Evolutionary conservation across 2,888 invertebrate species (phyloP), one percentile per base, ranked within the genome.

Genomic region (Pristionchus japonicus): DNA sequence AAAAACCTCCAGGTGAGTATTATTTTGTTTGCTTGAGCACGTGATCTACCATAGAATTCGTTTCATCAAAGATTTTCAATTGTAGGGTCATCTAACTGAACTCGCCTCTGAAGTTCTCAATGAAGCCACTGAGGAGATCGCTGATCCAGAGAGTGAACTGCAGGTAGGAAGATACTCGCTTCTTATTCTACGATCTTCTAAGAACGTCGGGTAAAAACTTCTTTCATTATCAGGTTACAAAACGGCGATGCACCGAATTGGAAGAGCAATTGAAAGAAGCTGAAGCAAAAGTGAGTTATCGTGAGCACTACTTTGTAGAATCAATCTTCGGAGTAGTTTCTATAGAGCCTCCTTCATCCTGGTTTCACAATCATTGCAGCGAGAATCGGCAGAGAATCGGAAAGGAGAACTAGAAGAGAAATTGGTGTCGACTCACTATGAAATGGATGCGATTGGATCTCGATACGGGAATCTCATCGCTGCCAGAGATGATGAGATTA

Each of bases 41-140:
- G 77, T 77, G 77, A 47, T 34, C 37, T 23, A 80, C 34, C 70
- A 17, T 34, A 70, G 6, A 31, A 0, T 67, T 11, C 11, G 3
- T 67, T 31, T 15, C 34, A 34, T 77, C 20, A 43, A 27, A 9
- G 1, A 34, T 57, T 34, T 23, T n/a, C 20, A 13, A 13, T 40
- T 93, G n/a, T 90, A 93, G 90, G 93, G 92, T 20, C 93, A 93
- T 83, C 87, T 93, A 15, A 90, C 90, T 17, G 93, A 93, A 80
- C 87, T 93, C 34, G 93, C 93, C n/a, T 91, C 91, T n/a, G 93
- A 93, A 88, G 93, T 93, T 20, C 90, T 93, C 31, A 91, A 89
- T 88, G 93, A 93, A 61, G 93, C 93, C 0, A 90, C 90, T 13
- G 91, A 92, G 88, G 93, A 93, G 80, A 92, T 92, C 13, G 90